Percentiles rank a stretch among this genome's conserved stretches.
Conservation (phyloP, 2,888 invertebrate species). For the Lymantria dispar region DNA sequence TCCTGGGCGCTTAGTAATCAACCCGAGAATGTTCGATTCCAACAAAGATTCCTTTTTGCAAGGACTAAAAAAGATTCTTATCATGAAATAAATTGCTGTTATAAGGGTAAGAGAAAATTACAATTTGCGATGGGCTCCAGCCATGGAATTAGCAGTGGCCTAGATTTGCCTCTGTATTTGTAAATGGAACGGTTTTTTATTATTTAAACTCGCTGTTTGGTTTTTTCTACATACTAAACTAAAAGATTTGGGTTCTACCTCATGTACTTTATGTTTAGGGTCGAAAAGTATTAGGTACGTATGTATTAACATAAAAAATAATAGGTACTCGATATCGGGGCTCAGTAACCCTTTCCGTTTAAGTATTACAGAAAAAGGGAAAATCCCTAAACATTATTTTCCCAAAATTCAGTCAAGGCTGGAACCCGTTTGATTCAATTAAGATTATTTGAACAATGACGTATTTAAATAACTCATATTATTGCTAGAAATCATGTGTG, state of each 20-base stretch:
- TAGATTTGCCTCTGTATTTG: slow-evolving; percentile 33
- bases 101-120: slow-evolving; percentile 68
- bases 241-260: slow-evolving; percentile 19
- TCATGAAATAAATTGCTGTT: slow-evolving; percentile 68
- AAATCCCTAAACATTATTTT: slow-evolving; percentile 4
- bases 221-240: slow-evolving; percentile 26
- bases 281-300: slow-evolving; percentile 21
- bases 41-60: slow-evolving; percentile 69
- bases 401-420: background rate
- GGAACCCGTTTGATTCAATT: too few species aligned
- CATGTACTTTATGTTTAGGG: slow-evolving; percentile 27
- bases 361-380: slow-evolving; percentile 11
- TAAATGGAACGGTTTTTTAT: slow-evolving; percentile 22
- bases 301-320: slow-evolving; percentile 27
- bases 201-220: slow-evolving; percentile 25
- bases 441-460: too few species aligned
- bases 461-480: too few species aligned
- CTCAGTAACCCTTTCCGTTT: slow-evolving; percentile 21
- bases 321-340: slow-evolving; percentile 15
- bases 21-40: slow-evolving; percentile 68
- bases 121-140: slow-evolving; percentile 68
- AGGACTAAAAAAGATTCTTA: slow-evolving; percentile 75
- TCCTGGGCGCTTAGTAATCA: slow-evolving; percentile 77
- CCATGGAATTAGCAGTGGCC: slow-evolving; percentile 60
- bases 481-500: too few species aligned